phyloP scores from a whole-genome alignment of 1,140 invertebrate species.

The Zaprionus gabonicus region DNA sequence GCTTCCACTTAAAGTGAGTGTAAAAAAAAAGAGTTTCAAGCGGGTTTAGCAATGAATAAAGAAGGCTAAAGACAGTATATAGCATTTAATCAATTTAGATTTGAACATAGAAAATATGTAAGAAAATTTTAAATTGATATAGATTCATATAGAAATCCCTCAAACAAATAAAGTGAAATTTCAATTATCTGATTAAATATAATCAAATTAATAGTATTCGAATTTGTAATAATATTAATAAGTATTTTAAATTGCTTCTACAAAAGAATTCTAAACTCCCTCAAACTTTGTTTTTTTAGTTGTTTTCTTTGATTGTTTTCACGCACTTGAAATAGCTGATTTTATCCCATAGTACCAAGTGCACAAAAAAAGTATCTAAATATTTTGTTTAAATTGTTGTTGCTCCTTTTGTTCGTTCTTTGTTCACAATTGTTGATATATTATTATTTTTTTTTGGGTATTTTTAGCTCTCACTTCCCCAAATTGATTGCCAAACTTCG shows the following conservation, averaged over 20 bases:
- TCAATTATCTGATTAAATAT: no score
- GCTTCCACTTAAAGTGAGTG: neutral
- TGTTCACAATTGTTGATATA: constrained; percentile 46
- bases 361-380: constrained; percentile 18
- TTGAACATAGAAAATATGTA: neutral
- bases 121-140: no score
- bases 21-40: neutral
- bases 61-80: no score
- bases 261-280: no score
- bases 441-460: neutral
- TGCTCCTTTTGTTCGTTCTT: constrained; percentile 30
- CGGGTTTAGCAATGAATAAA: neutral
- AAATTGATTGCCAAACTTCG: constrained; percentile 41
- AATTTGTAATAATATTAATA: no score
- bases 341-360: constrained; percentile 8
- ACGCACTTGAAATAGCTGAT: constrained; percentile 36
- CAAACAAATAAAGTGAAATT: no score
- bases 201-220: no score
- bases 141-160: neutral
- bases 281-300: constrained; percentile 7
- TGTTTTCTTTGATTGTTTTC: constrained; percentile 18
- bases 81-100: neutral
- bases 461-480: constrained; percentile 41
- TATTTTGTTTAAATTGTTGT: constrained; percentile 29
- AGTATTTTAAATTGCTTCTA: no score